Conservation (phyloP, 2,113 vertebrate species). For the Patagioenas fasciata region DNA sequence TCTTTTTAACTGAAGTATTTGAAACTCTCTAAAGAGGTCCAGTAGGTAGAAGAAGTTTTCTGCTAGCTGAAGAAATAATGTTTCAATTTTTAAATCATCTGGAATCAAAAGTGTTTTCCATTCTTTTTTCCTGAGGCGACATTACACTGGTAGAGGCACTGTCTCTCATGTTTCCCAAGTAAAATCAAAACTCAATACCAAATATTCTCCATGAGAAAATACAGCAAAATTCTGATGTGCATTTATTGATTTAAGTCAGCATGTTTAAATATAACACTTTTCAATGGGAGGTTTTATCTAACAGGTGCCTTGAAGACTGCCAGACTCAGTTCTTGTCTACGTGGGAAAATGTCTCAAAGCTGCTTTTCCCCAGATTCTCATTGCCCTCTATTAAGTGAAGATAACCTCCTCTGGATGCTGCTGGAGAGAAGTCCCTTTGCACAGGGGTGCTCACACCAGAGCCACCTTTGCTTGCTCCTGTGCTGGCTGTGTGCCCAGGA, state of each 20-base stretch:
- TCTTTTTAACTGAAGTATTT: not conserved
- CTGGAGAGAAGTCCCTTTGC: not conserved
- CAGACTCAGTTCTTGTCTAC: not conserved
- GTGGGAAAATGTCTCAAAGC: not conserved
- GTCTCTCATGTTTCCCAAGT: not conserved
- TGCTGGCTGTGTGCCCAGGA: not conserved
- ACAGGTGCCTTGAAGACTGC: not conserved
- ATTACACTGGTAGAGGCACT: not conserved
- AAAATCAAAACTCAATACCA: not conserved
- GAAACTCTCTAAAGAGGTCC: not conserved
- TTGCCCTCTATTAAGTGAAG: not conserved
- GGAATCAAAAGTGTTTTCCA: not conserved
- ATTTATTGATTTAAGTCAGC: not conserved
- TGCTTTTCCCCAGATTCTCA: not conserved
- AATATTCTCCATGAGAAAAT: not conserved
- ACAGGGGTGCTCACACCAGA: rapidly evolving
- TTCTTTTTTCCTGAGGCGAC: not conserved
- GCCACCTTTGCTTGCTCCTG: not conserved
- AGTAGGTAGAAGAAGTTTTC: not conserved
- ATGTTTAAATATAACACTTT: not conserved
- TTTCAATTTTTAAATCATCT: not conserved
- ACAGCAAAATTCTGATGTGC: not conserved
- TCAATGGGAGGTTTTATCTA: not conserved
- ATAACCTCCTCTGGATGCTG: not conserved
- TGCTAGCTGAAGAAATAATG: not conserved